Conservation (phyloP, 2,797 vertebrate species). For the Paratrypauchen microcephalus region DNA sequence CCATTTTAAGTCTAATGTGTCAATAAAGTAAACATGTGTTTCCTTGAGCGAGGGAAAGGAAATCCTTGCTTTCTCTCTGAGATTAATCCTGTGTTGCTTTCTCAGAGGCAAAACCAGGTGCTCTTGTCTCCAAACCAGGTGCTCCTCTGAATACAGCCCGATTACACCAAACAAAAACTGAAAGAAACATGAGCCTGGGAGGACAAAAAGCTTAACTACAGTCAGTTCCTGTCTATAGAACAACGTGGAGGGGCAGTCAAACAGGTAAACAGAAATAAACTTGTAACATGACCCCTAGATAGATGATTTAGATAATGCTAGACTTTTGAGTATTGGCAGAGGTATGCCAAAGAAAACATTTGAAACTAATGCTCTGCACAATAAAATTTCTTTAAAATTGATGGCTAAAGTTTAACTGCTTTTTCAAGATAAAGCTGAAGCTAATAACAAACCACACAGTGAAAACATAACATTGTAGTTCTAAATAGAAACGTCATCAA, state of each 20-base stretch:
- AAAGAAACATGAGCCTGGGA: slow-evolving; percentile 53
- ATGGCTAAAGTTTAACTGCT: not conserved
- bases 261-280: slow-evolving; percentile 29
- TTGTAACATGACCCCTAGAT: not conserved
- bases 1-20: slow-evolving; percentile 53
- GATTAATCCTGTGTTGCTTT: slow-evolving; percentile 49
- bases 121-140: slow-evolving; percentile 48
- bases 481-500: not conserved
- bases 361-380: not conserved
- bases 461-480: not conserved
- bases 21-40: slow-evolving; percentile 45
- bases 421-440: not conserved
- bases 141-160: slow-evolving; percentile 45
- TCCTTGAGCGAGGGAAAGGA: slow-evolving; percentile 49
- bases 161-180: slow-evolving; percentile 48
- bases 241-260: slow-evolving; percentile 24
- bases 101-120: slow-evolving; percentile 61
- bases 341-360: not conserved
- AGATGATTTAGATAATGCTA: not conserved
- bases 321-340: not conserved
- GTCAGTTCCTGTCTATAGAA: slow-evolving; percentile 13
- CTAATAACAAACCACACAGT: not conserved
- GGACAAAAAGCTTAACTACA: slow-evolving; percentile 40
- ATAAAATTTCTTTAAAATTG: no score
- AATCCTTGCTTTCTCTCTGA: slow-evolving; percentile 54